phyloP scores from a whole-genome alignment of 2,888 invertebrate species.

The Diloba caeruleocephala region DNA sequence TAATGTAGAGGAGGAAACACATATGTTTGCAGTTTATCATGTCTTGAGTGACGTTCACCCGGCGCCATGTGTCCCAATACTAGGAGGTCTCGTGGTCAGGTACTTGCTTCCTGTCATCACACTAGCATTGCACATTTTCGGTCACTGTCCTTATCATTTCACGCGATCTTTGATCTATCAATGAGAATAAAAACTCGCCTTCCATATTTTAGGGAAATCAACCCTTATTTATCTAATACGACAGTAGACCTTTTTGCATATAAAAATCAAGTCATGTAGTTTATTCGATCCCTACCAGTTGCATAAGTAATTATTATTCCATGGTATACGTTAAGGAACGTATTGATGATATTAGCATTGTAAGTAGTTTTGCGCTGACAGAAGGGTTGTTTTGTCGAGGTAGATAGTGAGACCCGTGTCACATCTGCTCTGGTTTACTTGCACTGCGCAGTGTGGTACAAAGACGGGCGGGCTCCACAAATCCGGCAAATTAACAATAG shows the following conservation, averaged over 20 bases:
- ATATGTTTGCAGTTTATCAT: constrained; percentile 75
- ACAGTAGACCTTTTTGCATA: constrained; percentile 47
- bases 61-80: constrained; percentile 73
- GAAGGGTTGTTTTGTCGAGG: constrained; percentile 73
- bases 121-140: constrained; percentile 70
- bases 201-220: constrained; percentile 49
- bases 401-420: constrained; percentile 66
- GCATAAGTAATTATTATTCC: constrained; percentile 70
- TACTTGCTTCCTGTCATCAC: constrained; percentile 73
- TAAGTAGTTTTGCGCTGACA: constrained; percentile 60
- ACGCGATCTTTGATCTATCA: constrained; percentile 32
- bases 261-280: constrained; percentile 50
- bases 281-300: constrained; percentile 57
- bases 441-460: constrained; percentile 65
- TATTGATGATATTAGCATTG: constrained; percentile 64
- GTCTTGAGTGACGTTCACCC: constrained; percentile 70
- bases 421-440: constrained; percentile 85
- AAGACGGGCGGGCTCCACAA: constrained; percentile 68
- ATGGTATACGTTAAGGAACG: constrained; percentile 60
- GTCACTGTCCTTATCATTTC: constrained; percentile 52
- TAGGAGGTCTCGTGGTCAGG: constrained; percentile 78
- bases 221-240: constrained; percentile 61
- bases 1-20: constrained; percentile 66
- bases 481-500: constrained; percentile 82
- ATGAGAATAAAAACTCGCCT: constrained; percentile 21